Conservation (phyloP, 2,888 invertebrate species). For the Steinernema hermaphroditum region DNA sequence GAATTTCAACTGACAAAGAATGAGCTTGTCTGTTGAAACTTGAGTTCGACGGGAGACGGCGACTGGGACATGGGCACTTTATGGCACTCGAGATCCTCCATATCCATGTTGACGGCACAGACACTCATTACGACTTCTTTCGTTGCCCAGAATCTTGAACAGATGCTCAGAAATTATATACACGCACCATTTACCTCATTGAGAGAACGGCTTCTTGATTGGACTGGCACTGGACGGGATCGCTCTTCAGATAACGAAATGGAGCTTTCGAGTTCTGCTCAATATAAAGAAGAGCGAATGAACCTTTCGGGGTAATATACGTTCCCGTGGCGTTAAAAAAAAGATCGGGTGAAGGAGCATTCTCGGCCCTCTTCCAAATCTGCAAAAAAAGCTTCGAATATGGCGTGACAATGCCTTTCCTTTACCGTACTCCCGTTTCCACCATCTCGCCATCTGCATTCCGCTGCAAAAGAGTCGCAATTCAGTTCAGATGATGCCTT, state of each 20-base stretch:
- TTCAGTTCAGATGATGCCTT: slow-evolving; percentile 47
- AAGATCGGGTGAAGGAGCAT: slow-evolving; percentile 47
- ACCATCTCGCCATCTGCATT: slow-evolving; percentile 62
- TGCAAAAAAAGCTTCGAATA: slow-evolving; percentile 34
- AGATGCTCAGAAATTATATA: neutral
- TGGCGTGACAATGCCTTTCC: neutral
- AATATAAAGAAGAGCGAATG: slow-evolving; percentile 61
- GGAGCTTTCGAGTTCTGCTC: slow-evolving; percentile 39
- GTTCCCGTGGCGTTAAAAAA: slow-evolving; percentile 62
- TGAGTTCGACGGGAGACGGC: slow-evolving; percentile 40
- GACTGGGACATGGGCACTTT: slow-evolving; percentile 41
- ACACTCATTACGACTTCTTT: slow-evolving; percentile 46
- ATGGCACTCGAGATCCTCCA: slow-evolving; percentile 48
- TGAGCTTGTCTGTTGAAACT: neutral
- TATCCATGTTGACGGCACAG: slow-evolving; percentile 43
- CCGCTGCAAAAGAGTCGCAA: slow-evolving; percentile 57
- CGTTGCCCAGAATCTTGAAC: slow-evolving; percentile 43
- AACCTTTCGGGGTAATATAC: slow-evolving; percentile 51
- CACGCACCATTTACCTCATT: neutral
- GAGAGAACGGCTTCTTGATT: slow-evolving; percentile 26
- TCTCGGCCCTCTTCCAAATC: slow-evolving; percentile 55
- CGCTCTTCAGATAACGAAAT: neutral
- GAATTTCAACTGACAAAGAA: neutral
- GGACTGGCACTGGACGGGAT: slow-evolving; percentile 18
- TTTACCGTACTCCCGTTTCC: slow-evolving; percentile 50